Conservation (phyloP, 64 coral and sea anemone species). For the Anthopleura sola region DNA sequence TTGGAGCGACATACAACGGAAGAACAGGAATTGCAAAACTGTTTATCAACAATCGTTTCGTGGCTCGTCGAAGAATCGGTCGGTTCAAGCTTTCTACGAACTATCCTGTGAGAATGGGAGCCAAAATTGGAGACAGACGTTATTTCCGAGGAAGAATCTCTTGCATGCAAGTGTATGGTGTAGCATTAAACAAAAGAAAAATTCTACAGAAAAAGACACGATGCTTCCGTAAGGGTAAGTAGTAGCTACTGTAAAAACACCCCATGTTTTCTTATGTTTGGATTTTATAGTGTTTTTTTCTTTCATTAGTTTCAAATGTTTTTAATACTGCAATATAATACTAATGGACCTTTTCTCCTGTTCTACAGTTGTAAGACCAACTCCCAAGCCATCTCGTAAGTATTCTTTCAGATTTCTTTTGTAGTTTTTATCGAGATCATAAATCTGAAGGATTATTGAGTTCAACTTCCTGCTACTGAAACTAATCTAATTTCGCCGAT, state of each 20-base stretch:
- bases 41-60: constrained; percentile 54
- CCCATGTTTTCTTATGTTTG: no score
- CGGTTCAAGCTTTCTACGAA: not conserved
- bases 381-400: not conserved
- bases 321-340: no score
- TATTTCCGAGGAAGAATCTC: constrained; percentile 73
- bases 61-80: constrained; percentile 34
- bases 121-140: constrained; percentile 30
- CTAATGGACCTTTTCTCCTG: no score
- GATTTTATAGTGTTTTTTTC: no score
- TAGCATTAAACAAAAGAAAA: constrained; percentile 27
- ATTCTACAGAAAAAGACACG: constrained; percentile 43
- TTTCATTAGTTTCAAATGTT: no score
- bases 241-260: no score
- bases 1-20: constrained; percentile 64
- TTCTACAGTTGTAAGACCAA: not conserved
- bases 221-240: constrained; percentile 48
- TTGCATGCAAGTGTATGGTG: constrained; percentile 73
- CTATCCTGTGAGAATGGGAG: constrained; percentile 7
- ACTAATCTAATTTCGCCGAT: no score
- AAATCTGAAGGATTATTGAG: no score
- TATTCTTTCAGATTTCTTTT: no score
- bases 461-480: no score
- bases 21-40: constrained; percentile 45
- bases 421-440: no score